Base-by-base conservation (phyloP, 2,888 invertebrate genomes). In the Theodoxus fluviatilis region DNA sequence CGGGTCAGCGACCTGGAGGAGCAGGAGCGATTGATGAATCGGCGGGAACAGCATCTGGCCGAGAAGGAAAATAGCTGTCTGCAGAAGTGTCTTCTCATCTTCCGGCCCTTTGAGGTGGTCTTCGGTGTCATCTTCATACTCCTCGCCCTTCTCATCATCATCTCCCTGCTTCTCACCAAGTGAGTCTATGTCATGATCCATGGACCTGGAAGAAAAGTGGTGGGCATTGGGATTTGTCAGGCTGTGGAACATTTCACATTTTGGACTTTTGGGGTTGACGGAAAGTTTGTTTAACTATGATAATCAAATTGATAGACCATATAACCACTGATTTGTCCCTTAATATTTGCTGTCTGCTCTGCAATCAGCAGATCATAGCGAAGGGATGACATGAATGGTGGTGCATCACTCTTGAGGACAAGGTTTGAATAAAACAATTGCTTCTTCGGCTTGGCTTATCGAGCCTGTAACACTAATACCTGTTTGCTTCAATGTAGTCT, bases 161-260 rank as follows among this genome's bases (percentile, higher is more conserved):
- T 86, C 52, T 88, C 88, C 0, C 78, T 88, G 22, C 76, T 87
- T 12, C 75, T 88, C 28, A 85, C 85, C 9, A 87, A 87, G 87
- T 87, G 79, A 81, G 85, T 73, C 63, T 33, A 40, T 18, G 52
- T 6, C n/a, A 49, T 12, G 31, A 61, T 3, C 15, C 43, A 47
- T 49, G 28, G 12, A n/a, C n/a, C n/a, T n/a, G n/a, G n/a, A n/a
- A n/a, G n/a, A 22, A 49, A 18, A n/a, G 18, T 15, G 9, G 12
- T 22, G 12, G 25, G 9, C 6, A 31, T 12, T 33, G n/a, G 7
- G 22, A 35, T 40, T 35, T 6, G 38, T 6, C 38, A 28, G 9
- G 18, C 2, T 31, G 33, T 33, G 18, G 2, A 22, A 3, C 35
- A 3, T 31, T 3, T 63, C 38, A 6, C 3, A 22, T 65, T 22